Base-by-base conservation (phyloP, 2,113 vertebrate genomes). In the Pedionomus torquatus region DNA sequence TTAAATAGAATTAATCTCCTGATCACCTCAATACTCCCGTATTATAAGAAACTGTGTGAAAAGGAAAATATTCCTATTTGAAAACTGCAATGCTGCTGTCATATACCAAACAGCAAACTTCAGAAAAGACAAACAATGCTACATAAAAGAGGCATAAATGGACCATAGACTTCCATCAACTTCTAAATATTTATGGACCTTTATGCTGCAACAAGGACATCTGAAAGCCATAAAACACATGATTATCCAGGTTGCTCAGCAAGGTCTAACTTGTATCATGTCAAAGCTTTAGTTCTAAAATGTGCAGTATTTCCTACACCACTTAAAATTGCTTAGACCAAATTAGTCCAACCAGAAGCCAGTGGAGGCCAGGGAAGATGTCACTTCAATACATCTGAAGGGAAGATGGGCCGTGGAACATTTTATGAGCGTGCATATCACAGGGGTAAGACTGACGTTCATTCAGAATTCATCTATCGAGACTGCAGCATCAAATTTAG, bases 101-200 rank as follows among this genome's bases (percentile, higher is more conserved):
- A 64, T 49, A 82, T 30, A 68, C 31, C 49, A 90, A 88, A 91
- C 37, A 75, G 65, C 48, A 81, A 95, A 89, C 60, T 91, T 87
- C 95, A 83, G 57, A 80, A 65, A 92, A 94, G 77, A 86, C 94
- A 95, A 95, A 63, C 61, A 79, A 26, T 49, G 35, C 41, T 79
- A 83, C 49, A 85, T 72, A 88, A 96, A 95, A 89, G 70, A 66
- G 89, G 74, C 49, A 87, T 83, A 91, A 97, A 95, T 70, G 84
- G 70, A 57, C 92, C 35, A 19, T 31, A 71, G 79, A 54, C 28
- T 76, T 26, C 14, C 48, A 43, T 91, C 18, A 28, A 65, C 63
- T 86, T 87, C 94, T 97, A 96, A 97, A 97, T 97, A 96, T 98
- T 96, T 95, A 97, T 96, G 55, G 94, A 75, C 33, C 8, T 89